Percentiles rank a stretch among this genome's conserved stretches.
Conservation (phyloP, 1,140 invertebrate genomes). For the Phymorhynchus buccinoides region DNA sequence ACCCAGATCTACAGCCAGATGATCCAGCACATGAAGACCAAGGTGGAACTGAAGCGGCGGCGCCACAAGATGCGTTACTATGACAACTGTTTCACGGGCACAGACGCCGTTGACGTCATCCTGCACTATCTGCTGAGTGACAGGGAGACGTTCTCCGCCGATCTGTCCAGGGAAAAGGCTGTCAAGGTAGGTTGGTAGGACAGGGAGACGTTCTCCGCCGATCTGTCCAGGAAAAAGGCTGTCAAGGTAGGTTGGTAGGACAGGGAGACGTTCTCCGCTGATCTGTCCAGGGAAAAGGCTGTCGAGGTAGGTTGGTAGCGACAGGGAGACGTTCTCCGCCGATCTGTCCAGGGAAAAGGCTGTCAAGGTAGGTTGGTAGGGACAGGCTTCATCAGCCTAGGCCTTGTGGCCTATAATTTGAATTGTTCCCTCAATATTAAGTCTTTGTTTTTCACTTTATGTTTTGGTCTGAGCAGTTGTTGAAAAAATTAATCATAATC, state of each 20-base stretch:
- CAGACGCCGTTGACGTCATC: slow-evolving; percentile 75
- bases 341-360: slow-evolving; percentile 70
- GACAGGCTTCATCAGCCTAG: no score
- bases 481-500: no score
- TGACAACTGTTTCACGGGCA: slow-evolving; percentile 76
- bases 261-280: slow-evolving; percentile 63
- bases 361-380: no score
- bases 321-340: slow-evolving; percentile 64
- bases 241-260: no score
- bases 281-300: slow-evolving; percentile 69
- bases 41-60: slow-evolving; percentile 72
- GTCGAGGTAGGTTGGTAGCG: slow-evolving; percentile 72
- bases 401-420: no score
- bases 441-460: no score
- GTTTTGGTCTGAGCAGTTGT: no score
- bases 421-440: no score
- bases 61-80: slow-evolving; percentile 73
- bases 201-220: slow-evolving; percentile 62
- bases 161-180: slow-evolving; percentile 69
- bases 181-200: slow-evolving; percentile 69
- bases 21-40: slow-evolving; percentile 63
- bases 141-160: slow-evolving; percentile 62
- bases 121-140: slow-evolving; percentile 68
- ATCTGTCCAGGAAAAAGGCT: slow-evolving; percentile 69
- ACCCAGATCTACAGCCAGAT: slow-evolving; percentile 72